A percentile compares a stretch with the other conserved stretches of the same genome.
phyloP scores from a whole-genome alignment of 1,140 invertebrate genomes.

The Hetaerina americana region DNA sequence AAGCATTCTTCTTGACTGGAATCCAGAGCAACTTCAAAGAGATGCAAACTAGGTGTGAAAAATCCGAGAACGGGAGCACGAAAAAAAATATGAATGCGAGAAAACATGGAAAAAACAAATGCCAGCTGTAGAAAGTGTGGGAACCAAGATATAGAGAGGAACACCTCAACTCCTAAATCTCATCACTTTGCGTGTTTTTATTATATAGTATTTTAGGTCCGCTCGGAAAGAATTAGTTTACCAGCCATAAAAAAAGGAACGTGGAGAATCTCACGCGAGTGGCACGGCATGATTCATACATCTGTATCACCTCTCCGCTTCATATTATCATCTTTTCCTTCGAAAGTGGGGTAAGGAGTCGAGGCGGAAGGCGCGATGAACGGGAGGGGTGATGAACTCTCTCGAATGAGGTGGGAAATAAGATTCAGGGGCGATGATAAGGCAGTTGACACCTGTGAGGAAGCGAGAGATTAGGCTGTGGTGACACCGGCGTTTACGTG shows the following conservation, averaged over 20 bases:
- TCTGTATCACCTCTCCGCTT: neutral
- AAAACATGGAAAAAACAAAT: neutral
- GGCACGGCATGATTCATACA: neutral
- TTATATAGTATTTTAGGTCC: neutral
- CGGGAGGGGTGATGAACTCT: neutral
- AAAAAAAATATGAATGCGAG: too few species aligned
- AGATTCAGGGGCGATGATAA: too few species aligned
- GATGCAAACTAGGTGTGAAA: too few species aligned
- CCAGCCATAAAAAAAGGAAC: neutral
- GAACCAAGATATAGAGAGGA: neutral
- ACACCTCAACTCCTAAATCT: too few species aligned
- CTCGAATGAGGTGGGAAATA: neutral
- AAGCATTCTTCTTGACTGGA: too few species aligned
- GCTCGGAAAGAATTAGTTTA: neutral
- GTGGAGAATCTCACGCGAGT: neutral
- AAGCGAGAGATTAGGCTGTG: neutral
- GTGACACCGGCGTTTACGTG: too few species aligned
- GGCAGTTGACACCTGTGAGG: neutral
- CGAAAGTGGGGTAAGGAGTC: neutral
- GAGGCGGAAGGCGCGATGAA: too few species aligned
- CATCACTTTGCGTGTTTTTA: neutral
- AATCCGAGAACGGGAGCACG: neutral
- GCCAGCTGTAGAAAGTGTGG: neutral
- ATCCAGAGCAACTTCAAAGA: too few species aligned
- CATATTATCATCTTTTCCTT: neutral